Base-by-base conservation (phyloP, 1,140 invertebrate genomes). In the Monochamus saltuarius region DNA sequence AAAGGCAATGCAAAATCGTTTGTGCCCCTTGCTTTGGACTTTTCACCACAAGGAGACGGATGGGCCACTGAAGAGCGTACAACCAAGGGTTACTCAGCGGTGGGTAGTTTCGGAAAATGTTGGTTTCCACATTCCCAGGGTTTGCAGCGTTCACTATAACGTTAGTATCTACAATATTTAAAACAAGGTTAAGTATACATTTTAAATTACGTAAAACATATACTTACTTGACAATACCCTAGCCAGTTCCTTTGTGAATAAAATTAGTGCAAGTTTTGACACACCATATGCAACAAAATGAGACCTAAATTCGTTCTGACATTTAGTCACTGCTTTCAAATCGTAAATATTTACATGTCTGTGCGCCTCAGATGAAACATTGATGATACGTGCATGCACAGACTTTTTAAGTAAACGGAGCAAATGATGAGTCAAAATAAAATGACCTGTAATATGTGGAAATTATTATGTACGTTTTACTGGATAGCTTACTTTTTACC, bases 111-210 rank as follows among this genome's bases (percentile, higher is more conserved):
- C 75, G 60, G 57, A 67, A 76, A 40, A 79, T 73, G 1, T 49
- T 14, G 2, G 76, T 78, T 62, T 78, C 74, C 7, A 71, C 70
- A 46, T 77, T 77, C 39, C 78, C 78, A 17, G 78, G 78, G 64
- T 79, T 69, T n/a, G 71, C 77, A 53, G 70, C 70, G 50, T 75
- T 73, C 16, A 74, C 68, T 11, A 71, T 62, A 36, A 78, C 61
- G 39, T 73, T 73, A 46, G 73, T 69, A 47, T 65, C 73, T 74
- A 53, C 54, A 75, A 71, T 35, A 22, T 49, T 49, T 22, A 49
- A 14, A 19, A 34, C n/a, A 49, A 6, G 14, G n/a, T 22, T 19
- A 49, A 14, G 34, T n/a, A 51, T 17, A 7, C 34, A 35, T 35
- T 36, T 11, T n/a, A 35, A 35, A 36, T 34, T 1, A n/a, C 16